Evolutionary conservation across 2,888 invertebrate species (phyloP).

Genomic region (Nomada lathburiana): DNA sequence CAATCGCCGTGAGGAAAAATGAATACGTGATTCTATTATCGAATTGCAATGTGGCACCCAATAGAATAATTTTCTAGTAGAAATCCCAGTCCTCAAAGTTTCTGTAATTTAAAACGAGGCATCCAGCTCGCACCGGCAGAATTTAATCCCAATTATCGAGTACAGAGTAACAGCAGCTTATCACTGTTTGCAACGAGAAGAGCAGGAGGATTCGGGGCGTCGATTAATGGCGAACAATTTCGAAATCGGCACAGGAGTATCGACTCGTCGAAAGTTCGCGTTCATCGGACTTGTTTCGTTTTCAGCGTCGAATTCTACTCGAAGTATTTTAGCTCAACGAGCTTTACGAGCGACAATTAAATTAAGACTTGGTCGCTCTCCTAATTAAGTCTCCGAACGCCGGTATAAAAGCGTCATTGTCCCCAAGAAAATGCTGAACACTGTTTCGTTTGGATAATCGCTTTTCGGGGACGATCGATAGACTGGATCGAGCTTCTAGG

Average conservation of each 20-base stretch:
- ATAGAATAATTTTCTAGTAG: no score
- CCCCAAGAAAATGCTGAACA: background rate
- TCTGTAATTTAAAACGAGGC: no score
- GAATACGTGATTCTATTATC: no score
- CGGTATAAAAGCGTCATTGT: constrained; percentile 8
- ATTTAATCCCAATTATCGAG: no score
- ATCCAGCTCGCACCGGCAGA: no score
- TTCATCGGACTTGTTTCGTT: constrained; percentile 11
- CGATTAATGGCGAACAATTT: background rate
- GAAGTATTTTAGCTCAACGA: background rate
- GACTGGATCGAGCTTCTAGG: background rate
- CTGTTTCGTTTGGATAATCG: background rate
- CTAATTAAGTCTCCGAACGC: background rate
- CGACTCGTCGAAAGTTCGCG: background rate
- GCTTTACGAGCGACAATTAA: background rate
- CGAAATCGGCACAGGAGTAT: background rate
- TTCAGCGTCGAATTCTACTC: background rate
- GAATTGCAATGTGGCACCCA: no score
- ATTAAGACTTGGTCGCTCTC: background rate
- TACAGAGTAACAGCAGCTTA: no score
- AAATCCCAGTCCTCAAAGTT: no score
- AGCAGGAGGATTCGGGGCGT: background rate
- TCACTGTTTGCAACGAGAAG: no score
- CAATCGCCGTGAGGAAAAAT: no score
- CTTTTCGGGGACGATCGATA: background rate